These are phyloP conservation scores for Murina feae DNA, from an alignment of 2,113 vertebrate species.

Conservation along the genomic window DNA sequence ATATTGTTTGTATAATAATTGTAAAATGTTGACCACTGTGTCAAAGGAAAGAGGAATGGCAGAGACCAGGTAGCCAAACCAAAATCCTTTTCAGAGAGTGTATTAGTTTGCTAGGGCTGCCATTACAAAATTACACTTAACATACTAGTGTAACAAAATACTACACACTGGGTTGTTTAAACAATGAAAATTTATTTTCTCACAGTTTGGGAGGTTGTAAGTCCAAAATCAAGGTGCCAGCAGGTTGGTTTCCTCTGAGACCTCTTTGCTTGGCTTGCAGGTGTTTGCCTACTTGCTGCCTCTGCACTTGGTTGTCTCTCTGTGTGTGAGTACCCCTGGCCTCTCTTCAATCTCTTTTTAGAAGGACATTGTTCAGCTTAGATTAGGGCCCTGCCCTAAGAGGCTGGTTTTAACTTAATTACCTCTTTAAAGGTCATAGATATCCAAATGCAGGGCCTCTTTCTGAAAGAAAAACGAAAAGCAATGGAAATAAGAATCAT, in stretches of 20 bases:
- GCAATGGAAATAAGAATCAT: not conserved
- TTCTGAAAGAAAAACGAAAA: slow-evolving; percentile 17
- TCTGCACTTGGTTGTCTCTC: not conserved
- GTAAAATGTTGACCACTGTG: not conserved
- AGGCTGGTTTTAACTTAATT: not conserved
- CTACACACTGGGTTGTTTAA: not conserved
- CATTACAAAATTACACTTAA: not conserved
- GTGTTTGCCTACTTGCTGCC: not conserved
- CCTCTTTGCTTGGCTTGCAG: not conserved
- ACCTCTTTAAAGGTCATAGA: not conserved
- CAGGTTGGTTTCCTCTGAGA: not conserved
- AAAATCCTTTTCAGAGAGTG: not conserved
- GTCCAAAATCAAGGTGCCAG: not conserved
- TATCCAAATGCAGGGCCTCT: not conserved
- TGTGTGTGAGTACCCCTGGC: rapidly evolving
- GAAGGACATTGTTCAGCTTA: not conserved
- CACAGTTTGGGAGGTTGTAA: not conserved
- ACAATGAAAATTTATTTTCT: not conserved
- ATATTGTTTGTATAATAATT: not conserved
- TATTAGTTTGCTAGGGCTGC: not conserved
- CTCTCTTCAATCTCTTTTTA: not conserved
- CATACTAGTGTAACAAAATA: not conserved
- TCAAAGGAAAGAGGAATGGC: not conserved
- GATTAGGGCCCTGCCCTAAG: not conserved
- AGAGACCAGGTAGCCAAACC: not conserved